A percentile compares a stretch with the other conserved stretches of the same genome.
Conservation (phyloP, 1,140 invertebrate species). For the Capitella teleta region DNA sequence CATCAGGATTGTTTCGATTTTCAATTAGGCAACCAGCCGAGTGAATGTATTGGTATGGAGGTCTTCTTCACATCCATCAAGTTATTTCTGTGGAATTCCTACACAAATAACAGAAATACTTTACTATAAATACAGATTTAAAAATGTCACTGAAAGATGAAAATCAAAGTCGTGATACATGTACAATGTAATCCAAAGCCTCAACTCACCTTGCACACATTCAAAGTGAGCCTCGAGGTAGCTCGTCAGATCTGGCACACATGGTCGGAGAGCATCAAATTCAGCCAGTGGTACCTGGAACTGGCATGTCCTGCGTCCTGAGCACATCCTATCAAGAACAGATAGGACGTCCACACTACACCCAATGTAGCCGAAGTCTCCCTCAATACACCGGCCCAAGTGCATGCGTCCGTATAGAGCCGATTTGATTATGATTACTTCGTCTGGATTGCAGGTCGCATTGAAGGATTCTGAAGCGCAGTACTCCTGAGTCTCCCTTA, state of each 20-base stretch:
- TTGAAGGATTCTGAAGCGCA: constrained; percentile 11
- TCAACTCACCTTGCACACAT: neutral
- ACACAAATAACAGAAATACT: too few relatives aligned
- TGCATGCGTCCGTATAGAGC: constrained; percentile 13
- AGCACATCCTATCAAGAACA: constrained; percentile 7
- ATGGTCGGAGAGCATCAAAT: neutral
- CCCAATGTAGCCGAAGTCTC: constrained; percentile 9
- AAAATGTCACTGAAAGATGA: too few relatives aligned
- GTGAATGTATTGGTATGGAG: too few relatives aligned
- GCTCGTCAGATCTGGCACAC: neutral
- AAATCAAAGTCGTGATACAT: too few relatives aligned
- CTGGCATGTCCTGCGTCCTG: constrained; percentile 4
- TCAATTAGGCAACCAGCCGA: too few relatives aligned
- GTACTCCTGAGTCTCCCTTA: too few relatives aligned
- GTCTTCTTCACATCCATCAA: too few relatives aligned
- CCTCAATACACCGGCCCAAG: constrained; percentile 3
- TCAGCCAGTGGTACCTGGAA: neutral
- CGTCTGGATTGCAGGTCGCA: constrained; percentile 1
- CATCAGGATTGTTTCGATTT: too few relatives aligned
- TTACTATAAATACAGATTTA: too few relatives aligned
- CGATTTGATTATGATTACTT: constrained; percentile 6
- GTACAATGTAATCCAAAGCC: too few relatives aligned
- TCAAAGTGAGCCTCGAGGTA: neutral
- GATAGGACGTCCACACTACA: constrained; percentile 10
- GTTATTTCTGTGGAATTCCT: too few relatives aligned